Conservation (phyloP, 1,140 invertebrate species). For the Pectinophora gossypiella region DNA sequence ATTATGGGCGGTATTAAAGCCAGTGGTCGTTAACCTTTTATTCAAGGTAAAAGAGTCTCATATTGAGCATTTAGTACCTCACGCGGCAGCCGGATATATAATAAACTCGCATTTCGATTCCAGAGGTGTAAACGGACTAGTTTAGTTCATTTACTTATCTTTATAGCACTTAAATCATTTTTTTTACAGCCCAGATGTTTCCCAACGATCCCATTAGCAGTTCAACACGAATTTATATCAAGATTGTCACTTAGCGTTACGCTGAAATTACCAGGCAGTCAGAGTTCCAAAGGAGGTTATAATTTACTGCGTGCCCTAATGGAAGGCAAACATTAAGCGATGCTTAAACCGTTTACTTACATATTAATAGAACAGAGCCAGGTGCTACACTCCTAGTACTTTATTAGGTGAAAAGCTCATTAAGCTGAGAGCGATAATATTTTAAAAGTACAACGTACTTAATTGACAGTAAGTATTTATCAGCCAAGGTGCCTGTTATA, state of each 20-base stretch:
- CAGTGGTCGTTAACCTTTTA: too few relatives aligned
- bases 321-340: conserved; percentile 60
- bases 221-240: background rate
- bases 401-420: conserved; percentile 41
- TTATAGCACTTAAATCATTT: background rate
- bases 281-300: conserved; percentile 48
- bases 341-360: conserved; percentile 44
- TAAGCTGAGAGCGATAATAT: conserved; percentile 12
- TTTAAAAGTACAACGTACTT: background rate
- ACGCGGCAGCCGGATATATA: too few relatives aligned
- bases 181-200: background rate
- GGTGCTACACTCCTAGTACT: conserved; percentile 42
- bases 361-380: conserved; percentile 66
- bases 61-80: too few relatives aligned
- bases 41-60: too few relatives aligned
- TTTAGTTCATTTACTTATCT: too few relatives aligned
- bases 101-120: too few relatives aligned
- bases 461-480: background rate
- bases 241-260: background rate
- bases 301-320: conserved; percentile 63
- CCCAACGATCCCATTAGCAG: background rate
- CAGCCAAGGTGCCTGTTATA: background rate
- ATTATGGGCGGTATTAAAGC: too few relatives aligned
- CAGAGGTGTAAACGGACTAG: too few relatives aligned
- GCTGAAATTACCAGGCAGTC: conserved; percentile 36